A percentile compares a stretch with the other conserved stretches of the same genome.
phyloP scores from a whole-genome alignment of 2,888 invertebrate species.

The Oegoconia quadripuncta region DNA sequence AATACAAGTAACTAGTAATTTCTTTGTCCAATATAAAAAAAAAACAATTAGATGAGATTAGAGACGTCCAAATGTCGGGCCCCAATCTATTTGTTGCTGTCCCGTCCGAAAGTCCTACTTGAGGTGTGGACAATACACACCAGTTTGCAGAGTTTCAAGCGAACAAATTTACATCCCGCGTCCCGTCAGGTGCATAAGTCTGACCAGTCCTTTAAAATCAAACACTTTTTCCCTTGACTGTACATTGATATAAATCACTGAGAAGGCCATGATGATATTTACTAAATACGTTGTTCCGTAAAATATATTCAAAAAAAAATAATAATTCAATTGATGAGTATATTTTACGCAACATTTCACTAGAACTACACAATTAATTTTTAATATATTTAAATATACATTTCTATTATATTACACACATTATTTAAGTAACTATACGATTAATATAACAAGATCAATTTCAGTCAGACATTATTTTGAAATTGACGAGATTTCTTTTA shows the following conservation, averaged over 20 bases:
- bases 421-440: constrained; percentile 23
- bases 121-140: too few relatives aligned
- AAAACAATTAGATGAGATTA: too few relatives aligned
- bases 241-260: constrained; percentile 1
- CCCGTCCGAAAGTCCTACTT: too few relatives aligned
- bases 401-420: constrained; percentile 8
- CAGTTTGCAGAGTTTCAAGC: background rate
- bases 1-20: too few relatives aligned
- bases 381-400: constrained; percentile 1
- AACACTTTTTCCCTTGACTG: constrained; percentile 1
- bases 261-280: constrained; percentile 7
- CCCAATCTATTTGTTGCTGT: too few relatives aligned
- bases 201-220: too few relatives aligned
- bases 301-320: constrained; percentile 2
- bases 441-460: constrained; percentile 57
- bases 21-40: too few relatives aligned
- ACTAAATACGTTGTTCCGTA: background rate
- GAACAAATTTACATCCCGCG: too few relatives aligned
- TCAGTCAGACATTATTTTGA: constrained; percentile 48
- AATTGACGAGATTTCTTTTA: constrained; percentile 51
- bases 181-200: too few relatives aligned
- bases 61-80: too few relatives aligned
- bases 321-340: background rate
- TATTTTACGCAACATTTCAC: constrained; percentile 1
- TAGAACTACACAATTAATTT: constrained; percentile 8